Evolutionary conservation across 2,888 invertebrate species (phyloP).

Genomic region (Catocala fraxini): DNA sequence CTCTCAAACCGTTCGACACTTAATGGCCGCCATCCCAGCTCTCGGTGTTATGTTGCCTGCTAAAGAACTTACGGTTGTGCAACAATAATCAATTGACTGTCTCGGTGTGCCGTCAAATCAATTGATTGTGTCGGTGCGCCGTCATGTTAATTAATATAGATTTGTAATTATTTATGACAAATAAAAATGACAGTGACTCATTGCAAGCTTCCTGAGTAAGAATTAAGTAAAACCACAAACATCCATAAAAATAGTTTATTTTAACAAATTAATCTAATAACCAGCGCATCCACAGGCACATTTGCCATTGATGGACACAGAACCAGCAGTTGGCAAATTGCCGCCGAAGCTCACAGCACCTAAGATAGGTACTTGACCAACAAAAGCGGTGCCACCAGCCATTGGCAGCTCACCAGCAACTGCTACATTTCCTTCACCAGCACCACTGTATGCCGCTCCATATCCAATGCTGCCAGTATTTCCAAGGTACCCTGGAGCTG

Average conservation of each 20-base stretch:
- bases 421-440: slow-evolving; percentile 51
- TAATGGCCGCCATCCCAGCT: no score
- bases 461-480: slow-evolving; percentile 14
- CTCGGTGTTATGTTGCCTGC: no score
- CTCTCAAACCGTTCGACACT: no score
- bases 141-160: no score
- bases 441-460: slow-evolving; percentile 40
- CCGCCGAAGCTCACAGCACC: slow-evolving; percentile 52
- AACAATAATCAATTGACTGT: no score
- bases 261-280: neutral
- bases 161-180: no score
- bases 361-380: slow-evolving; percentile 55
- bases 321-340: slow-evolving; percentile 55
- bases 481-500: slow-evolving; percentile 17
- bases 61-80: no score
- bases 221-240: neutral
- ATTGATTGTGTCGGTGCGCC: no score
- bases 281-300: slow-evolving; percentile 33
- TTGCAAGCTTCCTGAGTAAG: no score
- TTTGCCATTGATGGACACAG: slow-evolving; percentile 52
- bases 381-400: slow-evolving; percentile 50
- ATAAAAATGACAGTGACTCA: no score
- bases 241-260: neutral
- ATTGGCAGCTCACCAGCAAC: slow-evolving; percentile 56
- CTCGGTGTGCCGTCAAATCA: no score